Evolutionary conservation across 1,140 invertebrate species (phyloP).

Genomic region (Lethocerus indicus): DNA sequence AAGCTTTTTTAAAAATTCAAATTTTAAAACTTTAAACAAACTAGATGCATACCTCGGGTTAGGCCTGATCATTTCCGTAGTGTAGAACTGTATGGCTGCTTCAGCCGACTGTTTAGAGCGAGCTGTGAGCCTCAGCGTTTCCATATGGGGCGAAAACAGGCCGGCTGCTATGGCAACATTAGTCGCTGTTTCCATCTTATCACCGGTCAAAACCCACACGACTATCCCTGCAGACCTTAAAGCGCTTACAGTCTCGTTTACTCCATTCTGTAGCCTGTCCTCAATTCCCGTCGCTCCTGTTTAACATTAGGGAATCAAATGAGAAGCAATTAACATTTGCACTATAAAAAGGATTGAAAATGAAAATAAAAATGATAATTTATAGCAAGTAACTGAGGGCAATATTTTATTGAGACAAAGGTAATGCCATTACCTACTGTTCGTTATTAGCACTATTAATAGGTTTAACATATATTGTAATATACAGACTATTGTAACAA

Average conservation of each 20-base stretch:
- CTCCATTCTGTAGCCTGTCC: slow-evolving; percentile 78
- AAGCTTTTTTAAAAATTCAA: too few relatives aligned
- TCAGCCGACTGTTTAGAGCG: slow-evolving; percentile 71
- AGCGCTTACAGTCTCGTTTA: slow-evolving; percentile 72
- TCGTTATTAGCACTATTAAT: too few relatives aligned
- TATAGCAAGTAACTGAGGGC: too few relatives aligned
- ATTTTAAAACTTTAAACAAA: too few relatives aligned
- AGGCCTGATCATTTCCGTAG: slow-evolving; percentile 29
- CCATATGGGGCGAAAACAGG: slow-evolving; percentile 72
- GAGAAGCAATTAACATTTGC: neutral
- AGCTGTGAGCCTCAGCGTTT: slow-evolving; percentile 65
- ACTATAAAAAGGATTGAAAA: neutral
- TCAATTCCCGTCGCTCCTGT: slow-evolving; percentile 80
- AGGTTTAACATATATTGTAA: too few relatives aligned
- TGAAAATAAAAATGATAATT: neutral
- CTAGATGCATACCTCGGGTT: too few relatives aligned
- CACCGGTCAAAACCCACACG: slow-evolving; percentile 93
- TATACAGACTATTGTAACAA: too few relatives aligned
- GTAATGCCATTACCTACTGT: too few relatives aligned
- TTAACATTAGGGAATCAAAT: too few relatives aligned
- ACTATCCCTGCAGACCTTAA: slow-evolving; percentile 76
- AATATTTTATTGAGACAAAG: too few relatives aligned
- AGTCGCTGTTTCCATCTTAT: slow-evolving; percentile 94
- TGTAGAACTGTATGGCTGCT: slow-evolving; percentile 52
- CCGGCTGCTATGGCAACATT: slow-evolving; percentile 93